These are phyloP conservation scores for Andrena marginata DNA, from an alignment of 2,888 invertebrate genomes.

Conservation along the genomic window DNA sequence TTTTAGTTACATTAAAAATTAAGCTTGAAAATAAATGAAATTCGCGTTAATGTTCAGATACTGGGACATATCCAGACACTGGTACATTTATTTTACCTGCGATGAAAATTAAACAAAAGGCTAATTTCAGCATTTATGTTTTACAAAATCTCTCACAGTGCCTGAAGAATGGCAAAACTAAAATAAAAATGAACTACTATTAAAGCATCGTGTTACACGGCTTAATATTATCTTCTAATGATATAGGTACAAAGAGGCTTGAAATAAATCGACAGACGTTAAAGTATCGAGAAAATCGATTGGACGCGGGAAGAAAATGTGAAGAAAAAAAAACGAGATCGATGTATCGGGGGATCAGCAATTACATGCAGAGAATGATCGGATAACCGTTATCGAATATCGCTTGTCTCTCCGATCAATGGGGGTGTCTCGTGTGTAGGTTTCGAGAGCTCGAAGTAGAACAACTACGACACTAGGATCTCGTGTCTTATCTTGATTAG, in stretches of 20 bases:
- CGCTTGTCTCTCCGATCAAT: constrained; percentile 40
- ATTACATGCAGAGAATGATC: constrained; percentile 70
- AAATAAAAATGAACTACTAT: too few relatives aligned
- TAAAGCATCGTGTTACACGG: too few relatives aligned
- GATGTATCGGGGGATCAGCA: constrained; percentile 70
- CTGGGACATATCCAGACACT: too few relatives aligned
- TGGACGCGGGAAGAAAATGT: constrained; percentile 14
- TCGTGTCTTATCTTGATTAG: constrained; percentile 42
- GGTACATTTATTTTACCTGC: too few relatives aligned
- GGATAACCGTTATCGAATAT: constrained; percentile 67
- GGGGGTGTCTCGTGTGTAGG: constrained; percentile 50
- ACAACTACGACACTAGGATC: constrained; percentile 31
- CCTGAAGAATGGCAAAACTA: too few relatives aligned
- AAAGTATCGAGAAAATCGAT: constrained; percentile 1
- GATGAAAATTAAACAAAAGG: too few relatives aligned
- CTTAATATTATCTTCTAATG: too few relatives aligned
- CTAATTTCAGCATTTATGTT: too few relatives aligned
- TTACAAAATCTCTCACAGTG: too few relatives aligned
- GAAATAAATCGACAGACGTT: not conserved
- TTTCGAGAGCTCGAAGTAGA: constrained; percentile 42
- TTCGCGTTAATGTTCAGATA: too few relatives aligned
- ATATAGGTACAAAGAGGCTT: not conserved
- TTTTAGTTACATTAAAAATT: too few relatives aligned
- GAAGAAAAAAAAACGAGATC: constrained; percentile 41
- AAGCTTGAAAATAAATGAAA: too few relatives aligned